Evolutionary conservation across 2,797 vertebrate species (phyloP), one percentile per base, ranked within the genome.

Genomic region (Poeciliopsis gracilis): DNA sequence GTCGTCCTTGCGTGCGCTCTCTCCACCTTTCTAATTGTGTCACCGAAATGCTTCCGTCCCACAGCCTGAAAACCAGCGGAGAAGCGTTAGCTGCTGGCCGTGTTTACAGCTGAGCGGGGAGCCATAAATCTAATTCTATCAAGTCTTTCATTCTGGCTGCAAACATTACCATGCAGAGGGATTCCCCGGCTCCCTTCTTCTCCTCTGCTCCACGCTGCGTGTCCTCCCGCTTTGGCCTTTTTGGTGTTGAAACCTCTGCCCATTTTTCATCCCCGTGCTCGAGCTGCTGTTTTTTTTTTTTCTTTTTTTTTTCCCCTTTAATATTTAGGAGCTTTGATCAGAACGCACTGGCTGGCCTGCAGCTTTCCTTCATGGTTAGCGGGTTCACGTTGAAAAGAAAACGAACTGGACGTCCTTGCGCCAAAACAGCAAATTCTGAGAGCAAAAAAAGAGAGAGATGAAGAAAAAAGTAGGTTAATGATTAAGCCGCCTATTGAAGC

Each of bases 81-180:
- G 82, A 84, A 86, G 82, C 96, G 95, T 94, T 81, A 76, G 81
- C 95, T 59, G 95, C 95, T 95, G 93, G 91, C 94, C 95, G 94
- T 97, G 96, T 97, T 97, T 97, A 96, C 96, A 96, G 96, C 96
- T 77, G 93, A 94, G 94, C 95, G 93, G 93, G 90, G 93, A 96
- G 96, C 93, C 95, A 98, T 97, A 97, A 96, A 97, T 97, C 96
- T 97, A 95, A 80, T 87, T 89, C 79, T 87, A 77, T 55, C 61
- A 73, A 76, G 77, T 93, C 92, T 93, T 77, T 92, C 88, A 94
- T 77, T 92, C 88, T 94, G 93, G 95, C 96, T 95, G 95, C 96
- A 96, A 95, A 96, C 95, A 96, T 97, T 97, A 94, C 95, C 96
- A 96, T 96, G 96, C 97, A 94, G 95, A 97, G 96, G 95, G 95